Evolutionary conservation across 2,888 invertebrate species (phyloP).

Genomic region (Scrobipalpa atriplicella): DNA sequence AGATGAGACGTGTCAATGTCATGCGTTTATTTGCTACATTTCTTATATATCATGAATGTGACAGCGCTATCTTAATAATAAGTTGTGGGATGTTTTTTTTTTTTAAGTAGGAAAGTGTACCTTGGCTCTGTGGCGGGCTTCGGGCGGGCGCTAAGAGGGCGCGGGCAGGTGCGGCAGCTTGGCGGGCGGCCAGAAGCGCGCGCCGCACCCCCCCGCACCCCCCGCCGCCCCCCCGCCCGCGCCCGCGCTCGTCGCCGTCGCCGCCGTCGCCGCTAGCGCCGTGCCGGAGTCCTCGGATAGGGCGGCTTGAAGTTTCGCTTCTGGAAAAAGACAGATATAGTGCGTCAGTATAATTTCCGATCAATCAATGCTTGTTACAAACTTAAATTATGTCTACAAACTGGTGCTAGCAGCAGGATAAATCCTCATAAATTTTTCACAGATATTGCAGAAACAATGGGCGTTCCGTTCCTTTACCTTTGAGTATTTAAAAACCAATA

Average conservation of each 20-base stretch:
- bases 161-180: conserved; percentile 80
- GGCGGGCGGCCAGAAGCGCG: conserved; percentile 66
- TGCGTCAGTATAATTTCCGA: neutral
- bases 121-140: conserved; percentile 75
- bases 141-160: conserved; percentile 79
- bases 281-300: conserved; percentile 72
- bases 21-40: too few relatives aligned
- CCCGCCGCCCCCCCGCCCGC: conserved; percentile 43
- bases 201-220: conserved; percentile 45
- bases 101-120: conserved; percentile 41
- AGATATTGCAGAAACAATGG: neutral
- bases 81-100: too few relatives aligned
- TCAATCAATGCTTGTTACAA: too few relatives aligned
- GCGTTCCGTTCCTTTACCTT: too few relatives aligned
- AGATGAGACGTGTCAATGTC: too few relatives aligned
- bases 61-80: too few relatives aligned
- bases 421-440: too few relatives aligned
- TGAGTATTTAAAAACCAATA: neutral
- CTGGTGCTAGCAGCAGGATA: too few relatives aligned
- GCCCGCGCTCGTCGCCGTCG: conserved; percentile 42
- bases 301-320: conserved; percentile 77
- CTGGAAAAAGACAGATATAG: conserved; percentile 45
- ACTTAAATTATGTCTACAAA: too few relatives aligned
- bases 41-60: too few relatives aligned
- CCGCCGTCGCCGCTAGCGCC: conserved; percentile 40